Base-by-base conservation (phyloP, 2,797 vertebrate genomes). In the Micromesistius poutassou region DNA sequence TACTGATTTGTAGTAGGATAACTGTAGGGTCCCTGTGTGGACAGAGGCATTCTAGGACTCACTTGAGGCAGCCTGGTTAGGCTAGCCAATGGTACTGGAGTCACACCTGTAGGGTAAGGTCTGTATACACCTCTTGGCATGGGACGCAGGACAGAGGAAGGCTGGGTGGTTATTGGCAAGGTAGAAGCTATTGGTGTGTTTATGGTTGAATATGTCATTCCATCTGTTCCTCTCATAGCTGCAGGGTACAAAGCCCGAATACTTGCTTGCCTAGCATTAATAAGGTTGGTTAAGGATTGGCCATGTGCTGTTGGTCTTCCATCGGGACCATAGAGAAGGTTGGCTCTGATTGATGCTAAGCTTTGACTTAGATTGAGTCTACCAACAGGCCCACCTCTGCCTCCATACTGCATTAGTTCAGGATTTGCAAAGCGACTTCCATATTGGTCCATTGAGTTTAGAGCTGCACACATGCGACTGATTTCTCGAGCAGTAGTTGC, bases 191-290 rank as follows among this genome's bases (percentile, higher is more conserved):
- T 99, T 6, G 98, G 98, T 5, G 97, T 97, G 79, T 98, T 99
- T 85, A 99, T 99, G 74, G 98, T 99, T 31, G 98, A 99, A 89
- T 99, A 99, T 91, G 98, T 98, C 97, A 99, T 98, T 80, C 98
- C 98, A 3, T 99, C 98, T 0, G 97, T 95, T 0, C 97, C 97
- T 50, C 97, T 96, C 82, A 98, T 95, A 0, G 96, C 94, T 85
- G 96, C 94, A 40, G 98, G 96, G 85, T 97, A 96, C 87, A 97
- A 93, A 84, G 97, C 96, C 68, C 96, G 94, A 88, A 98, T 86
- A 66, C 95, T 80, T 19, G 95, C 94, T 87, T 96, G 93, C 87
- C 97, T 96, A 77, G 95, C 90, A 28, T 94, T 93, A 0, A 96
- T 93, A 79, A 98, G 87, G 88, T 92, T 96, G 86, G 95, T 94